These are phyloP conservation scores for Drosophila gaucha DNA, from an alignment of 2,888 invertebrate genomes.

Conservation along the genomic window DNA sequence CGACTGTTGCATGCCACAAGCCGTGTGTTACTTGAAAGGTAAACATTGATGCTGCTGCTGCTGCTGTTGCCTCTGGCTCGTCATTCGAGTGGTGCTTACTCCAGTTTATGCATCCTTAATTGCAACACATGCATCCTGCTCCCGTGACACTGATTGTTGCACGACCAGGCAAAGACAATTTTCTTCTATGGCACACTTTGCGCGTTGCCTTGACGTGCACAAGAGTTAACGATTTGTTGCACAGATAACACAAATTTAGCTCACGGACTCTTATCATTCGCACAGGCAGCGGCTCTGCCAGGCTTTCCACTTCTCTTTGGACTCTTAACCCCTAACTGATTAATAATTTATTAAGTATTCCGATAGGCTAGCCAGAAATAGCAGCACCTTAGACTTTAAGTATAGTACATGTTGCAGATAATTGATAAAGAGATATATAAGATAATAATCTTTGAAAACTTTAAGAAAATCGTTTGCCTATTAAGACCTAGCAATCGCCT, in stretches of 20 bases:
- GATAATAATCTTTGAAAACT: no score
- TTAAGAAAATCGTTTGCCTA: no score
- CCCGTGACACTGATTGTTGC: slow-evolving; percentile 78
- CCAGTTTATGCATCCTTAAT: slow-evolving; percentile 80
- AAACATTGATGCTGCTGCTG: slow-evolving; percentile 49
- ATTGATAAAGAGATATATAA: no score
- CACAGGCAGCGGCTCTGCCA: not conserved
- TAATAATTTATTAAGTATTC: not conserved
- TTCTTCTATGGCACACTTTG: slow-evolving; percentile 38
- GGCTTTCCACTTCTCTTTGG: not conserved
- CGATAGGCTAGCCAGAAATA: not conserved
- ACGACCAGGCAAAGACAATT: slow-evolving; percentile 16
- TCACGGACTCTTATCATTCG: slow-evolving; percentile 5
- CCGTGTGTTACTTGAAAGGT: slow-evolving; percentile 56
- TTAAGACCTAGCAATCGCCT: no score
- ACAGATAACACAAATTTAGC: slow-evolving; percentile 52
- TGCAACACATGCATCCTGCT: slow-evolving; percentile 70
- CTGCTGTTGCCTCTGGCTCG: slow-evolving; percentile 17
- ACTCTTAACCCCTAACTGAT: not conserved
- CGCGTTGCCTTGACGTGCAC: slow-evolving; percentile 60
- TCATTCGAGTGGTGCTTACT: slow-evolving; percentile 68
- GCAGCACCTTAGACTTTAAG: not conserved
- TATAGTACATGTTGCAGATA: not conserved
- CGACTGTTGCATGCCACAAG: slow-evolving; percentile 34
- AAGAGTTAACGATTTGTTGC: slow-evolving; percentile 60